Evolutionary conservation across 1,140 invertebrate genomes (phyloP).

Genomic region (Drosophila nikananu): DNA sequence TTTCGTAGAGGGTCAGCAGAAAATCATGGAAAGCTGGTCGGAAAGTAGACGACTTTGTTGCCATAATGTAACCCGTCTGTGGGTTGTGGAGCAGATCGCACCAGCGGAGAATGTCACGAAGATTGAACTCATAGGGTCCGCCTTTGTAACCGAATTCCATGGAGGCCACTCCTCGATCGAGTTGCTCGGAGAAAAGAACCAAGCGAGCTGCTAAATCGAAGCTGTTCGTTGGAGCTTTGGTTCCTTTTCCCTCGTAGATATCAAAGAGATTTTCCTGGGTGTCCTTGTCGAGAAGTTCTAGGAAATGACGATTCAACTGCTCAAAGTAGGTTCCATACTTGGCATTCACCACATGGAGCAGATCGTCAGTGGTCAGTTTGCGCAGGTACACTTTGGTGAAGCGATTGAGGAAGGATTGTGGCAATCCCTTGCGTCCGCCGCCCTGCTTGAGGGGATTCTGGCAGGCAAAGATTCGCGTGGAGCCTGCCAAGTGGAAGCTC

Average conservation of each 20-base stretch:
- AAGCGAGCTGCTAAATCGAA: slow-evolving; percentile 89
- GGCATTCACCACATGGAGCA: slow-evolving; percentile 86
- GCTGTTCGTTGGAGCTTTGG: neutral
- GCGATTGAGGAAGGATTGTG: slow-evolving; percentile 98
- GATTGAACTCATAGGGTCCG: slow-evolving; percentile 98
- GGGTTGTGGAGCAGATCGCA: slow-evolving; percentile 88
- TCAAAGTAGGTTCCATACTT: slow-evolving; percentile 71
- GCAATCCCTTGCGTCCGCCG: slow-evolving; percentile 96
- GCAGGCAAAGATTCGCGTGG: slow-evolving; percentile 97
- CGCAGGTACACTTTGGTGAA: slow-evolving; percentile 98
- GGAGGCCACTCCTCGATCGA: slow-evolving; percentile 89
- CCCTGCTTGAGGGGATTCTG: slow-evolving; percentile 99
- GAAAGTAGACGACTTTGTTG: neutral
- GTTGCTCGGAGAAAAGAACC: slow-evolving; percentile 92
- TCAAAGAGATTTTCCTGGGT: slow-evolving; percentile 61
- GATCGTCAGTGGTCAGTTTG: slow-evolving; percentile 91
- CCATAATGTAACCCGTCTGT: slow-evolving; percentile 67
- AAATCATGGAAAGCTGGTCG: slow-evolving; percentile 61
- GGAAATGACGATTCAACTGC: slow-evolving; percentile 56
- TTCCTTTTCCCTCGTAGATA: slow-evolving; percentile 15
- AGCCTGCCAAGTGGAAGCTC: slow-evolving; percentile 91
- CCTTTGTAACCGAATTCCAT: slow-evolving; percentile 91
- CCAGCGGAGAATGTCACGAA: slow-evolving; percentile 97
- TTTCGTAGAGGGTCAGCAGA: slow-evolving; percentile 74
- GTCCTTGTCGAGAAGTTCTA: slow-evolving; percentile 8